Evolutionary conservation across 1,140 invertebrate species (phyloP), one percentile per base, ranked within the genome.

Genomic region (Ganaspis sp.): DNA sequence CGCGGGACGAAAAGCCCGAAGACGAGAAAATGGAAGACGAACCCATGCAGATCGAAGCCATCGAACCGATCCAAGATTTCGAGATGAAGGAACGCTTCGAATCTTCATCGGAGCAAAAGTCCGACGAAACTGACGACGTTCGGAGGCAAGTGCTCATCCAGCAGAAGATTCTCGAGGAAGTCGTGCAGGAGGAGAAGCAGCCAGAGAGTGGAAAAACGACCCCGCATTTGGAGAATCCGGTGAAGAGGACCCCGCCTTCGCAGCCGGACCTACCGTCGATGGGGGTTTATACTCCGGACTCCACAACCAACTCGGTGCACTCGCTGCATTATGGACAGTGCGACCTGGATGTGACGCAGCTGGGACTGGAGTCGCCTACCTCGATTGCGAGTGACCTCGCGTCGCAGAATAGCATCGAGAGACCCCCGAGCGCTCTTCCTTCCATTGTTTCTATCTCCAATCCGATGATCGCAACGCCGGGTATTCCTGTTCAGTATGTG

Each of bases 381-480:
- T 96, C 96, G 21, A 97, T 98, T 74, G 95, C 95, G 0, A 96
- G 96, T 40, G 96, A 97, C 87, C 93, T 97, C 84, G 94, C 95
- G 1, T 95, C 94, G 15, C 95, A 95, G 69, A 95, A 95, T 84
- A 94, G 95, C 81, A 93, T 94, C 81, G 94, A 95, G 82, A 87
- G 92, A 53, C 92, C 93, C 9, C 91, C 91, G 0, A 91, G 90
- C 42, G 90, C 89, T 2, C 42, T 90, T 11, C 89, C 90, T 0
- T 88, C 89, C 9, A 88, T 90, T 5, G 84, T 71, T 6, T 74
- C 85, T 17, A 85, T 90, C 45, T 82, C 87, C 34, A 79, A 89
- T 19, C 78, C 91, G 15, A 84, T 89, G 79, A 86, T 92, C 58
- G 64, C 89, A 29, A 42, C 87, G 6, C 83, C 87, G 5, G 80